phyloP scores from a whole-genome alignment of 2,797 vertebrate species.

The Enteromius afrohamiltoni region DNA sequence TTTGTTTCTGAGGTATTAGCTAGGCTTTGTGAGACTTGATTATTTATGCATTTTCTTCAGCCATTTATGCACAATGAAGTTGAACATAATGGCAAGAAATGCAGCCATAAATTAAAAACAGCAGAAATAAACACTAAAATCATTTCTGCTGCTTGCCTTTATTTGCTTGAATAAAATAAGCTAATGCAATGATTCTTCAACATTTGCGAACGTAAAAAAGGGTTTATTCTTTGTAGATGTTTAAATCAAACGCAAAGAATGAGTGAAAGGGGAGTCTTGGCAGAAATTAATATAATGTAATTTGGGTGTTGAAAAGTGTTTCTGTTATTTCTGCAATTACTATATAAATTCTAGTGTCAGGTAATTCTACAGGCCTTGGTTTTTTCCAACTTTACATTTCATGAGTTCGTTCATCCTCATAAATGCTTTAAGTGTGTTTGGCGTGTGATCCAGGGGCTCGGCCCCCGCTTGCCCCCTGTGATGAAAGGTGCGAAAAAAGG shows the following conservation, averaged over 20 bases:
- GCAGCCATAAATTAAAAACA: background rate
- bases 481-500: no score
- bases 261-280: background rate
- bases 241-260: background rate
- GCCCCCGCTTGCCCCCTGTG: no score
- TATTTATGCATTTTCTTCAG: conserved; percentile 16
- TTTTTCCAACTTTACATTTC: background rate
- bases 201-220: background rate
- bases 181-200: background rate
- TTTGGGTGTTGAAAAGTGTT: background rate
- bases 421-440: no score
- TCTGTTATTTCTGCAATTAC: background rate
- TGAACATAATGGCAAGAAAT: conserved; percentile 9
- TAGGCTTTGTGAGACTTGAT: background rate
- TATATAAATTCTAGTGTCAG: background rate
- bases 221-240: background rate
- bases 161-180: conserved; percentile 6
- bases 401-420: no score
- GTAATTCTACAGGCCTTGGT: background rate
- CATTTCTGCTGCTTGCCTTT: conserved; percentile 10
- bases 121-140: background rate
- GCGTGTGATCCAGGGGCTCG: no score
- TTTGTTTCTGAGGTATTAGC: conserved; percentile 21
- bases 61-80: conserved; percentile 11
- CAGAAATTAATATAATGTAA: background rate